phyloP scores from a whole-genome alignment of 2,113 vertebrate species.

The Melozone crissalis region DNA sequence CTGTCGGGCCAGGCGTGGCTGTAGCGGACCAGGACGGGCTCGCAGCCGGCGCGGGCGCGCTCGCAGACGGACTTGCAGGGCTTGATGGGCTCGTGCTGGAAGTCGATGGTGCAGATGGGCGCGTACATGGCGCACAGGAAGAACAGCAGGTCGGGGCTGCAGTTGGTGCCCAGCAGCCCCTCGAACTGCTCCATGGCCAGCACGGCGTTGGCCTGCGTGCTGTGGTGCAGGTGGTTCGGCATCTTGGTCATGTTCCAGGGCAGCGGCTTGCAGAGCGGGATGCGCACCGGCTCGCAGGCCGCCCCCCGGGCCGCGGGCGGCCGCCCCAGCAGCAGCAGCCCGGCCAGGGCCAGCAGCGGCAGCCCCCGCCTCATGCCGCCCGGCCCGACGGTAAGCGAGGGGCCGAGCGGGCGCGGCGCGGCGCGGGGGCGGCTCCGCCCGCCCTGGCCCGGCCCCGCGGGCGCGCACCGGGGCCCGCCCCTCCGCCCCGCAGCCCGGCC shows the following conservation, averaged over 20 bases:
- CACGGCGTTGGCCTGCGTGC: conserved; percentile 97
- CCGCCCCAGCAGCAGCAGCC: conserved; percentile 67
- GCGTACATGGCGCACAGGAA: conserved; percentile 99
- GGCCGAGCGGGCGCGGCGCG: too few relatives aligned
- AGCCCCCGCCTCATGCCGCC: background rate
- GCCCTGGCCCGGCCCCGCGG: background rate
- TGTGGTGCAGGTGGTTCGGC: conserved; percentile 99
- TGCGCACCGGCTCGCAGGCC: conserved; percentile 92
- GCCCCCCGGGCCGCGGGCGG: conserved; percentile 68
- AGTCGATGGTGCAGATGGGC: conserved; percentile 97
- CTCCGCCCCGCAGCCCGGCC: background rate
- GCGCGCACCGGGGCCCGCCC: background rate
- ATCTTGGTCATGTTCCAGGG: conserved; percentile 99
- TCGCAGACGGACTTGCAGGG: conserved; percentile 96
- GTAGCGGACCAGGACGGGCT: conserved; percentile 92
- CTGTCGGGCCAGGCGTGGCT: conserved; percentile 95
- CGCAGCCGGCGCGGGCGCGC: conserved; percentile 89
- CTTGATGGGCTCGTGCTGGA: conserved; percentile 97
- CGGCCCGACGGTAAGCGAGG: too few relatives aligned
- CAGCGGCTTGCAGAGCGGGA: conserved; percentile 91
- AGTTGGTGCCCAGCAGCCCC: conserved; percentile 88
- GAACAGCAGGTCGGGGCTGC: conserved; percentile 93
- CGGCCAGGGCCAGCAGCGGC: conserved; percentile 14
- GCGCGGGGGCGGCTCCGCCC: background rate
- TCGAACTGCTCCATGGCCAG: conserved; percentile 98